Percentiles rank a stretch among this genome's conserved stretches.
phyloP scores from a whole-genome alignment of 1,140 invertebrate genomes.

The Heliconius eleuchia region DNA sequence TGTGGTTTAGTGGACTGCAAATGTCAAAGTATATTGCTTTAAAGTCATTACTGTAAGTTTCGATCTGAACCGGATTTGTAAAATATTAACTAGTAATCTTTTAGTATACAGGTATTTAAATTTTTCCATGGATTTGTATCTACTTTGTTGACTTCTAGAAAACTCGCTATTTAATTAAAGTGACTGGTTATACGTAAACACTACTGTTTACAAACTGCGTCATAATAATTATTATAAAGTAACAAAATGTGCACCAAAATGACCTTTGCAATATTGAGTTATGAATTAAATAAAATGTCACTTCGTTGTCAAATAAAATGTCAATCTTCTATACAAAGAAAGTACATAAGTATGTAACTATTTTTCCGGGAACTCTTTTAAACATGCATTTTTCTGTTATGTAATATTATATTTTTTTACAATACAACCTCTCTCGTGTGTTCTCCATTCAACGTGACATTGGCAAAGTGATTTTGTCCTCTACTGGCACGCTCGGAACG shows the following conservation, averaged over 20 bases:
- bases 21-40: background rate
- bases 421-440: too few species aligned
- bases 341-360: too few species aligned
- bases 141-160: background rate
- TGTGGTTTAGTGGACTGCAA: background rate
- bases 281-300: background rate
- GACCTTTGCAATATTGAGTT: background rate
- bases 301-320: too few species aligned
- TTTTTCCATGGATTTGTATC: conserved; percentile 1
- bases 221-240: background rate
- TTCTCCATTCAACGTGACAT: too few species aligned
- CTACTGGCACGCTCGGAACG: too few species aligned
- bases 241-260: background rate
- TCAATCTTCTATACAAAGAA: too few species aligned
- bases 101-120: background rate
- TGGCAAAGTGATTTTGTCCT: too few species aligned
- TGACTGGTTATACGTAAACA: background rate
- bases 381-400: too few species aligned
- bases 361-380: too few species aligned
- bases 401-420: too few species aligned
- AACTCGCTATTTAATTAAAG: background rate
- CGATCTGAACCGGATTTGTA: background rate
- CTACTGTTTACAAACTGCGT: background rate
- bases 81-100: background rate
- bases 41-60: background rate